These are phyloP conservation scores for Gymnoscopelus braueri DNA, from an alignment of 2,797 vertebrate species.

Conservation along the genomic window DNA sequence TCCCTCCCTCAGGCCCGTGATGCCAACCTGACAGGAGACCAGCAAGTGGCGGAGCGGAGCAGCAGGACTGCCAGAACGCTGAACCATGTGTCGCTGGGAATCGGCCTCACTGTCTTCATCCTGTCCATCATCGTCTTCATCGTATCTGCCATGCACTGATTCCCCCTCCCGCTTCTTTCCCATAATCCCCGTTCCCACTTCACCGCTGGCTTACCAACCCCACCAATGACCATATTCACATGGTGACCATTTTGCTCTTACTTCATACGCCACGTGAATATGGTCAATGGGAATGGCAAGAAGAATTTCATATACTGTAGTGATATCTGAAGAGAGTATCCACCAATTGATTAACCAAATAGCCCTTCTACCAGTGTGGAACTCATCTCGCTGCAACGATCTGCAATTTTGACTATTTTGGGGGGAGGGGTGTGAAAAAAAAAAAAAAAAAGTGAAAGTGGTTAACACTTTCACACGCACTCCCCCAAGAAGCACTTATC, in stretches of 20 bases:
- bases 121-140: not conserved
- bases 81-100: slow-evolving; percentile 66
- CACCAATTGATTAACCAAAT: not conserved
- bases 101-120: slow-evolving; percentile 24
- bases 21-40: slow-evolving; percentile 57
- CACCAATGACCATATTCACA: not conserved
- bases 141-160: accelerated
- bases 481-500: too few species aligned
- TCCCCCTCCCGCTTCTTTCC: accelerated
- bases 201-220: slow-evolving; percentile 5
- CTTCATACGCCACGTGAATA: too few species aligned
- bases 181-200: not conserved
- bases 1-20: slow-evolving; percentile 58
- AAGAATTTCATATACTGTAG: too few species aligned
- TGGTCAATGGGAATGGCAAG: too few species aligned
- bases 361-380: too few species aligned
- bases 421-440: not conserved
- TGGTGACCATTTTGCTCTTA: not conserved
- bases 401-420: not conserved
- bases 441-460: not conserved
- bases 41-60: slow-evolving; percentile 44
- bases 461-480: too few species aligned
- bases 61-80: slow-evolving; percentile 63
- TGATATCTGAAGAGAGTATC: not conserved
- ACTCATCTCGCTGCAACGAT: not conserved